phyloP scores from a whole-genome alignment of 2,888 invertebrate species.

The Ornithoptera alexandrae region DNA sequence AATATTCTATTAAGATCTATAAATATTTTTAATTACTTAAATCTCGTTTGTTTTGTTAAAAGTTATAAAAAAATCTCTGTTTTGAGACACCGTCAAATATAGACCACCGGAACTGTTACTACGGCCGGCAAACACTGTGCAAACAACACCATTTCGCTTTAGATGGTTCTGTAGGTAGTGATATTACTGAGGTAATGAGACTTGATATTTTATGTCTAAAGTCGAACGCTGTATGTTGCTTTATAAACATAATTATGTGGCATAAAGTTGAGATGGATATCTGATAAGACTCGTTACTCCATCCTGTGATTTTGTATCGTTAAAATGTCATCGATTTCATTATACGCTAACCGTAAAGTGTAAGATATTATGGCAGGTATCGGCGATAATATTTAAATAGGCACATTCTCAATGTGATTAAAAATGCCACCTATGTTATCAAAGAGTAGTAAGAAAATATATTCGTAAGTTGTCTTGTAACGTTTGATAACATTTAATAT shows the following conservation, averaged over 20 bases:
- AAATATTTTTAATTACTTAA: too few species aligned
- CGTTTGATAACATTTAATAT: not conserved
- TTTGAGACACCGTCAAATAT: too few species aligned
- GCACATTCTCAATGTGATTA: not conserved
- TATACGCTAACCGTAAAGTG: constrained; percentile 15
- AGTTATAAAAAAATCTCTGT: too few species aligned
- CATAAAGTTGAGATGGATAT: not conserved
- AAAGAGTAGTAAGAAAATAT: not conserved
- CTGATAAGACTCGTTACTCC: constrained; percentile 2
- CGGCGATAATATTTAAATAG: not conserved
- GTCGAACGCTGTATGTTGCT: too few species aligned
- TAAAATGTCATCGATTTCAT: constrained; percentile 21
- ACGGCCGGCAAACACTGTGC: too few species aligned
- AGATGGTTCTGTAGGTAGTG: too few species aligned
- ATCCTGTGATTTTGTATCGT: constrained; percentile 7
- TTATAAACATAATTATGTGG: not conserved
- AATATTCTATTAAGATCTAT: too few species aligned
- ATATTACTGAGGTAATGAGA: too few species aligned
- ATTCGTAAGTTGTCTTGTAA: not conserved
- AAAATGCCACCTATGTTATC: not conserved
- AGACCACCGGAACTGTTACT: too few species aligned
- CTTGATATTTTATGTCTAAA: too few species aligned
- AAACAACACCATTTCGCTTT: too few species aligned
- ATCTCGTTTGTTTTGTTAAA: too few species aligned
- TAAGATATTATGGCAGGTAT: constrained; percentile 10